phyloP scores from a whole-genome alignment of 2,113 vertebrate genomes.

The Azemiops feae region DNA sequence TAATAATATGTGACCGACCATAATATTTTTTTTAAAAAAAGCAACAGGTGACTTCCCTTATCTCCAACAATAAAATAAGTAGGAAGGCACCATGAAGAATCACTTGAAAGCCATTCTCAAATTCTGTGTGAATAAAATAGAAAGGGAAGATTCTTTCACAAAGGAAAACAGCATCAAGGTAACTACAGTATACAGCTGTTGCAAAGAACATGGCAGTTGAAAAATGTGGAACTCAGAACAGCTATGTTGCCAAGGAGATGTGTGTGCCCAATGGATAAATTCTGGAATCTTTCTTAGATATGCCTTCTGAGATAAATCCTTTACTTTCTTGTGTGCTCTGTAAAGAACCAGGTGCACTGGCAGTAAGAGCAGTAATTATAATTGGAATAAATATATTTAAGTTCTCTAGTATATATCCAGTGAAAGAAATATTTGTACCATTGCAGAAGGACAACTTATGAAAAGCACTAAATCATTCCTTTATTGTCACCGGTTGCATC shows the following conservation, averaged over 20 bases:
- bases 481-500: neutral
- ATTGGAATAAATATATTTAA: neutral
- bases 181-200: neutral
- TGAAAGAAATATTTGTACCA: neutral
- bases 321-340: neutral
- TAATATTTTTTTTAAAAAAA: neutral
- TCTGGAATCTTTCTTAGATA: neutral
- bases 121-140: neutral
- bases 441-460: constrained; percentile 23
- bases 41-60: neutral
- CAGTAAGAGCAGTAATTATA: neutral
- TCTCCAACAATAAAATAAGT: neutral
- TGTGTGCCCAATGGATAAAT: neutral
- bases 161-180: neutral
- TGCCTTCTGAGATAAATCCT: neutral
- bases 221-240: neutral
- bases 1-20: neutral
- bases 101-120: neutral
- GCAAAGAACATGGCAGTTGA: neutral
- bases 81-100: neutral
- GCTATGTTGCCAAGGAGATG: neutral
- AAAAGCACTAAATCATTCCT: neutral
- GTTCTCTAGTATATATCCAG: neutral
- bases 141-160: neutral
- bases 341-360: neutral